phyloP scores from a whole-genome alignment of 2,888 invertebrate species.

The Chrysomela aeneicollis region DNA sequence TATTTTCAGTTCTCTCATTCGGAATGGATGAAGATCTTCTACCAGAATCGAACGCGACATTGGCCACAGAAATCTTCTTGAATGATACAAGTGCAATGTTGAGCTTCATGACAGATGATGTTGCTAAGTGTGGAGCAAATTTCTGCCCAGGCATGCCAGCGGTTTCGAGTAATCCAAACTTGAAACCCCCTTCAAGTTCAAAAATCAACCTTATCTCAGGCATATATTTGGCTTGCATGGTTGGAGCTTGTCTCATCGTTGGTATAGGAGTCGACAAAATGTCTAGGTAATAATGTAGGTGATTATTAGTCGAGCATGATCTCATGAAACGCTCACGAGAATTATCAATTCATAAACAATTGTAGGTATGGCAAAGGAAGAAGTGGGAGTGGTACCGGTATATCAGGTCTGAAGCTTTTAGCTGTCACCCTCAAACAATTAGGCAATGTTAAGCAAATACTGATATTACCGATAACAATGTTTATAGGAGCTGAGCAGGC shows the following conservation, averaged over 20 bases:
- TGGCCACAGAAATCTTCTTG: conserved; percentile 39
- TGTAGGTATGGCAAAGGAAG: conserved; percentile 69
- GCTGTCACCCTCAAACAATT: conserved; percentile 82
- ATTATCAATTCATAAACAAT: conserved; percentile 20
- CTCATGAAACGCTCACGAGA: background rate
- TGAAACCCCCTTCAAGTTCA: conserved; percentile 74
- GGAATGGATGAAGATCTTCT: background rate
- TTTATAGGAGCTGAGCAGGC: conserved; percentile 95
- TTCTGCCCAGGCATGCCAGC: conserved; percentile 70
- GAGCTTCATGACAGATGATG: conserved; percentile 56
- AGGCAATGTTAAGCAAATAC: conserved; percentile 78
- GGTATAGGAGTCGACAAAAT: conserved; percentile 83
- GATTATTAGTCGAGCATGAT: background rate
- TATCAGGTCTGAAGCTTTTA: conserved; percentile 72
- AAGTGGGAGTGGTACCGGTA: conserved; percentile 67
- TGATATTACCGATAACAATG: conserved; percentile 88
- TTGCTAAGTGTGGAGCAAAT: conserved; percentile 75
- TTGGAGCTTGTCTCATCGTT: conserved; percentile 76
- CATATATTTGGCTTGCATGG: conserved; percentile 83
- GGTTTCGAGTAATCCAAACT: conserved; percentile 66
- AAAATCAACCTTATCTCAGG: conserved; percentile 83
- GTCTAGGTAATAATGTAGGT: conserved; percentile 66
- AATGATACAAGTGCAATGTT: conserved; percentile 15
- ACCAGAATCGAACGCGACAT: conserved; percentile 19
- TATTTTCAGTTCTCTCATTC: background rate